These are phyloP conservation scores for Calypte anna DNA, from an alignment of 2,113 vertebrate species.

Conservation along the genomic window DNA sequence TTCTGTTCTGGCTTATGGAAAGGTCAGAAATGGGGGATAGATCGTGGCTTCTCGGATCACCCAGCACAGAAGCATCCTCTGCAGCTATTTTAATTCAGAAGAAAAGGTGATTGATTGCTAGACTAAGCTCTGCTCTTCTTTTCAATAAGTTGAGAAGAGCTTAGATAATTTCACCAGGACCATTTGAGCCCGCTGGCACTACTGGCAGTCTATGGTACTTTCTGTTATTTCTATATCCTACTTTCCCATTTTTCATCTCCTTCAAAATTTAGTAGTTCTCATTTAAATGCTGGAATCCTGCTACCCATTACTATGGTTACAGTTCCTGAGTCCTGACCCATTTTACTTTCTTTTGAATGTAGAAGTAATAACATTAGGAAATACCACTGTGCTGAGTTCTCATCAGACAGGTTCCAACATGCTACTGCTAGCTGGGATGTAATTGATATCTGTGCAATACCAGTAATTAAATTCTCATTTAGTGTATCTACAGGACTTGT, in stretches of 20 bases:
- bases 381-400: neutral
- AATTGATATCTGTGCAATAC: neutral
- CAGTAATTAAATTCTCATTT: neutral
- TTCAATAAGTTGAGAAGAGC: neutral
- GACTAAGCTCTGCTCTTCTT: neutral
- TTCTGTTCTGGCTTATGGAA: constrained; percentile 23
- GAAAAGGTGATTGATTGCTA: neutral
- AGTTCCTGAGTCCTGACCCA: constrained; percentile 3
- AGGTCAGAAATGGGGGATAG: neutral
- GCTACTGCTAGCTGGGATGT: neutral
- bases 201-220: neutral
- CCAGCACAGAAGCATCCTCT: neutral
- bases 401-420: neutral
- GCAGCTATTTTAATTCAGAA: neutral
- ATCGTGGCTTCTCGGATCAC: neutral
- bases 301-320: neutral
- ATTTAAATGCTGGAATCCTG: neutral
- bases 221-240: neutral
- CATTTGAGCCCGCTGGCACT: neutral
- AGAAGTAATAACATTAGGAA: constrained; percentile 22
- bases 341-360: neutral
- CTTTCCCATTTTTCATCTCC: neutral
- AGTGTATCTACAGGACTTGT: neutral
- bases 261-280: neutral
- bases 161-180: neutral